Evolutionary conservation across 2,797 vertebrate species (phyloP).

Genomic region (Heteromormyrus szaboi): DNA sequence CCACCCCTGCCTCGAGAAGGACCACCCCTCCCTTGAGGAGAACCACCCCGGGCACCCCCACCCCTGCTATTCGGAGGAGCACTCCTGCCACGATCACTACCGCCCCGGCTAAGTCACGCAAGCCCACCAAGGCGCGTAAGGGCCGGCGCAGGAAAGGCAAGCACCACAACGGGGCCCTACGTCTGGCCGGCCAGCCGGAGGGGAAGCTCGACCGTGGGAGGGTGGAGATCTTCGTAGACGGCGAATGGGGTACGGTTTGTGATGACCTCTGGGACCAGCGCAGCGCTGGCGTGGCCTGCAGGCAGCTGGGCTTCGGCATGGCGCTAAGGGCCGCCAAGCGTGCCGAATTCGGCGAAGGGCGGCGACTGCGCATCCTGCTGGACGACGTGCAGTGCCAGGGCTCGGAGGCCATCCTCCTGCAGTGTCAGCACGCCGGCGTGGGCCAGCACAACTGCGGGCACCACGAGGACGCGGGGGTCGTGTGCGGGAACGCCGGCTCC

Average conservation of each 20-base stretch:
- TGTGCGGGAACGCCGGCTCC: conserved; percentile 62
- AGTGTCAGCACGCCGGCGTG: conserved; percentile 67
- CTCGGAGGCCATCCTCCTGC: conserved; percentile 69
- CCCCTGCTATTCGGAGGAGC: conserved; percentile 19
- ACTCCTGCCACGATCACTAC: not conserved
- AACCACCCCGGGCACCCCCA: conserved; percentile 26
- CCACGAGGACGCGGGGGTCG: conserved; percentile 80
- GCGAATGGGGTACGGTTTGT: conserved; percentile 85
- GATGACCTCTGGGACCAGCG: conserved; percentile 75
- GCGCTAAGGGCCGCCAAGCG: conserved; percentile 70
- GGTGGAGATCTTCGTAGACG: conserved; percentile 71
- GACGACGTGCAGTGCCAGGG: conserved; percentile 81
- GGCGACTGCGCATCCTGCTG: conserved; percentile 68
- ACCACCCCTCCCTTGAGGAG: conserved; percentile 18
- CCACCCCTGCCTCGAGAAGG: conserved; percentile 8
- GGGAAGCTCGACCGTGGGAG: conserved; percentile 59
- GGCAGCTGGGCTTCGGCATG: conserved; percentile 73
- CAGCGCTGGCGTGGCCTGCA: conserved; percentile 75
- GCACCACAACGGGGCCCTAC: conserved; percentile 59
- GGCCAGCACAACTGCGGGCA: conserved; percentile 79
- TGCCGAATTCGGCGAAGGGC: conserved; percentile 79
- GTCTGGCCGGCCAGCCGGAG: conserved; percentile 60
- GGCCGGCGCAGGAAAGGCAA: conserved; percentile 54
- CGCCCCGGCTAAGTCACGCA: conserved; percentile 27
- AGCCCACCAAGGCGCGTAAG: conserved; percentile 43